These are phyloP conservation scores for Gyps fulvus DNA, from an alignment of 2,113 vertebrate genomes.

Conservation along the genomic window DNA sequence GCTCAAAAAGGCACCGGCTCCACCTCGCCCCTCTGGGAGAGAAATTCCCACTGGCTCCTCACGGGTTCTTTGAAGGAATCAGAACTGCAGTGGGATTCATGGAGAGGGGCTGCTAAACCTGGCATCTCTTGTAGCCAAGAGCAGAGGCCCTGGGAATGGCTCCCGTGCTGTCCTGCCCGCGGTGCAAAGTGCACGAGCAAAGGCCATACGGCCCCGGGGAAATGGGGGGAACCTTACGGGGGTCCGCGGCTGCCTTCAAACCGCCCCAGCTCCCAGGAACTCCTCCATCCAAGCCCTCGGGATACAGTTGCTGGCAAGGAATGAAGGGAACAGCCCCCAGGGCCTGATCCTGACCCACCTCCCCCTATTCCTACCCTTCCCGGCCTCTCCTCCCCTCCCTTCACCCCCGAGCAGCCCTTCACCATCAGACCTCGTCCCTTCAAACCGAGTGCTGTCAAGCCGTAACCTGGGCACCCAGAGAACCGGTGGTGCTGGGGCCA, in stretches of 20 bases:
- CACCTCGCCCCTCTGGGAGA: accelerated
- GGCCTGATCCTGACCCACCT: neutral
- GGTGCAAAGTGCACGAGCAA: neutral
- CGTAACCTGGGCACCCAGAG: neutral
- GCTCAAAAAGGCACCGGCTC: neutral
- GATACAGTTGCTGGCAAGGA: accelerated
- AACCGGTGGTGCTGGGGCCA: neutral
- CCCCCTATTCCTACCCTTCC: neutral
- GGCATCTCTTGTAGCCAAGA: neutral
- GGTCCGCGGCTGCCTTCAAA: neutral
- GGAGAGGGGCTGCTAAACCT: neutral
- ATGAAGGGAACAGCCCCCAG: accelerated
- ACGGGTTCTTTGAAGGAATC: neutral
- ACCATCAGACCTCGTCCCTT: neutral
- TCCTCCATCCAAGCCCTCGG: neutral
- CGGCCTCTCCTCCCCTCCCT: neutral
- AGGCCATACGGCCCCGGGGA: accelerated
- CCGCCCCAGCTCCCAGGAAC: neutral
- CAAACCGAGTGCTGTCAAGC: neutral
- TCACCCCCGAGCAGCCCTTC: neutral
- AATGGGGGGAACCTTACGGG: accelerated
- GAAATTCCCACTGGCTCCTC: neutral
- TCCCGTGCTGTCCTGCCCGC: accelerated
- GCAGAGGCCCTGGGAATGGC: neutral
- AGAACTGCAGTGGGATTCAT: neutral